Base-by-base conservation (phyloP, 2,797 vertebrate species). In the Hoplostethus mediterraneus region DNA sequence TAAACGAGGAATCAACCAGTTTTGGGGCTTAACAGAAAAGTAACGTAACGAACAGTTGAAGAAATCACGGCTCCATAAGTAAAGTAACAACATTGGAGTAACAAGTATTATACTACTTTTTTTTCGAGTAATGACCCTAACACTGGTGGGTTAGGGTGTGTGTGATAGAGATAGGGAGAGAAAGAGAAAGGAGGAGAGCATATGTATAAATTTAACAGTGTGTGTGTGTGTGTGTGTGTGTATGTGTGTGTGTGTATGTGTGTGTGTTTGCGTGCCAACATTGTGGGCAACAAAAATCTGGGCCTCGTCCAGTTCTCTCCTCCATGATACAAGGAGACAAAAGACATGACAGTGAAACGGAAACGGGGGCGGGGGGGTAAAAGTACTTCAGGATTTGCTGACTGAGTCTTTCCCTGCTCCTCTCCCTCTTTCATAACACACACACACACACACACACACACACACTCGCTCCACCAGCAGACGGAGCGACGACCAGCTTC, bases 311-410 rank as follows among this genome's bases (percentile, higher is more conserved):
- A 51, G 42, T 11, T 65, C 51, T 49, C 11, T 30, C 28, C 49
- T 28, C 44, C 0, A 0, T 7, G 16, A 31, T 28, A 55, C 55
- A 31, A 40, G 42, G 14, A 57, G 53, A 71, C 31, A 40, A 2
- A 57, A 62, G 61, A 61, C 60, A 45, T 52, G 6, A 55, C 52
- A 58, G 65, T 12, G 45, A 62, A 2, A 6, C 40, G 60, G 13
- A 63, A 58, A 63, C 21, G 14, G 38, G n/a, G 36, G 1, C 1
- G 16, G 30, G 2, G 2, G 11, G 49, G 3, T 78, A 74, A 74
- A 81, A 76, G 64, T 69, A 74, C 40, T 68, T 51, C 53, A 44
- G 59, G 8, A 77, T 74, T 31, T 73, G 64, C 70, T 83, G 79
- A 81, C 36, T 72, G 61, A 80, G 30, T 57, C 13, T 65, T 38